Percentiles rank a stretch among this genome's conserved stretches.
These are phyloP conservation scores for Callinectes sapidus DNA, from an alignment of 2,888 invertebrate genomes.

Conservation along the genomic window DNA sequence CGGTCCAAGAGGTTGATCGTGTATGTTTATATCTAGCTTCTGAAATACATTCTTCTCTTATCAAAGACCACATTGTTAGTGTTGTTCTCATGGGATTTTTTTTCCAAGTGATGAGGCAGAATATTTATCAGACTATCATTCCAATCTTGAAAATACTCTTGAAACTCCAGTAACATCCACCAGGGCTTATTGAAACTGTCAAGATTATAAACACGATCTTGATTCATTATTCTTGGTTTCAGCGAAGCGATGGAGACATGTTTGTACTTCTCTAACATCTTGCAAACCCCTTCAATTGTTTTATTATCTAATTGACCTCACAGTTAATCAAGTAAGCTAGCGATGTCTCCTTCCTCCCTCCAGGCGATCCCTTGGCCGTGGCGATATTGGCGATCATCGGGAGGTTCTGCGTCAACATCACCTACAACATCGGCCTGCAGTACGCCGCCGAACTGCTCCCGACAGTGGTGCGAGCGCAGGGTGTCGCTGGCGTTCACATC, in stretches of 20 bases:
- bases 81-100: background rate
- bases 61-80: background rate
- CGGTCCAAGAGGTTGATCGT: background rate
- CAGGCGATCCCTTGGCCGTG: conserved; percentile 79
- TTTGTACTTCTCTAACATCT: too few relatives aligned
- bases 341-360: background rate
- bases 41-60: background rate
- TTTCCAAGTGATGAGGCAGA: background rate
- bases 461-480: conserved; percentile 88
- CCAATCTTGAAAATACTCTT: too few relatives aligned
- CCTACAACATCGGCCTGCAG: conserved; percentile 88
- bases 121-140: too few relatives aligned
- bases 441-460: conserved; percentile 91
- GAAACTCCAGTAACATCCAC: too few relatives aligned
- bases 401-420: conserved; percentile 91
- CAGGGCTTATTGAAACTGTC: too few relatives aligned
- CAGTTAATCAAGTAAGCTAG: too few relatives aligned
- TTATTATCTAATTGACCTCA: too few relatives aligned
- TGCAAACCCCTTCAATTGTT: too few relatives aligned
- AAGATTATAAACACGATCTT: too few relatives aligned
- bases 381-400: conserved; percentile 87
- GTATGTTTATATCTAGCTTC: background rate
- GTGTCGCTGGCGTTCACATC: conserved; percentile 89
- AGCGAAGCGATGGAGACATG: too few relatives aligned
- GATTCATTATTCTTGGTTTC: too few relatives aligned